Evolutionary conservation across 2,888 invertebrate species (phyloP).

Genomic region (Mycalesis mineus): DNA sequence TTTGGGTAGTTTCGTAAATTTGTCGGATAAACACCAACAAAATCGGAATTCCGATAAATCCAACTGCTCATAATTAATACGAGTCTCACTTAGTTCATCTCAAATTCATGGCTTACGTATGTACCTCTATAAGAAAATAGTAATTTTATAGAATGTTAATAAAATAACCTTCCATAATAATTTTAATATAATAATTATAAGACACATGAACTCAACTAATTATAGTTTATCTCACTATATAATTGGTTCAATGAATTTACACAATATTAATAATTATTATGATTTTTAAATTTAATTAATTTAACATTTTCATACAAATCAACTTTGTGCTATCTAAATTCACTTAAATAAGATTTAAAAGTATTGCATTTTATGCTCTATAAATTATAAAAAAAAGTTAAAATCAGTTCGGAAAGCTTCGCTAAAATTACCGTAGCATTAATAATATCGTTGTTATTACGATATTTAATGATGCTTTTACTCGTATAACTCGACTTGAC

Average conservation of each 20-base stretch:
- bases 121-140: neutral
- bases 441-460: too few relatives aligned
- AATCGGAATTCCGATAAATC: neutral
- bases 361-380: slow-evolving; percentile 58
- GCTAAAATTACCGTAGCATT: slow-evolving; percentile 25
- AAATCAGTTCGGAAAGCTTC: neutral
- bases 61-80: neutral
- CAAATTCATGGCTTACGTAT: neutral
- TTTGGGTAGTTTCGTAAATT: too few relatives aligned
- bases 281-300: slow-evolving; percentile 9
- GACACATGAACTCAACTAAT: neutral
- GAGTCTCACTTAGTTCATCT: neutral
- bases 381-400: neutral
- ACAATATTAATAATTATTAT: slow-evolving; percentile 33
- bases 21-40: too few relatives aligned
- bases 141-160: neutral
- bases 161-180: neutral
- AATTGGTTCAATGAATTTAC: neutral
- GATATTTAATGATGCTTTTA: too few relatives aligned
- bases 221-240: neutral
- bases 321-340: slow-evolving; percentile 54
- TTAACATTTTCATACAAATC: slow-evolving; percentile 41
- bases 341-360: slow-evolving; percentile 31
- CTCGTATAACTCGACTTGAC: too few relatives aligned
- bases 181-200: neutral